Evolutionary conservation across 1,140 invertebrate species (phyloP), one percentile per base, ranked within the genome.

Genomic region (Saxidomus purpurata): DNA sequence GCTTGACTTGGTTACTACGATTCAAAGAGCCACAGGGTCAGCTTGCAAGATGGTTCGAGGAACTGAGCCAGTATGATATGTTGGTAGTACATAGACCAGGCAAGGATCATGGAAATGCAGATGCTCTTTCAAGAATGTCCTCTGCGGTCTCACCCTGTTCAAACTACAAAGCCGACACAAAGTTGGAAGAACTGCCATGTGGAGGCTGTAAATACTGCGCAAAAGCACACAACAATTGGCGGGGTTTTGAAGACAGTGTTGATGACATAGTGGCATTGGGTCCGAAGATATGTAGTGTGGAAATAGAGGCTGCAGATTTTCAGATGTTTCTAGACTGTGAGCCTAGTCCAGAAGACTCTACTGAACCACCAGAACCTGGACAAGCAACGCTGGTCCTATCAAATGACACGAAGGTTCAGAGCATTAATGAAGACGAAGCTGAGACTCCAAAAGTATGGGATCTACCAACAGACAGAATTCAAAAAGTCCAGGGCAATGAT

Each of bases 1-100:
- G 63, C 15, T n/a, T 90, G 49, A 76, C 71, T 9, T 88, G 90
- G 85, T 63, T 91, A 76, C 28, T 89, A 15, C 59, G 67, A 19
- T 76, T 89, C 36, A 89, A 76, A 34, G 47, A 82, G n/a, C 63
- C 67, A 9, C 47, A 52, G 55, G 77, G 61, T 3, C 79, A 82
- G 49, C 34, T 83, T 13, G 63, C 69, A 15, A 61, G 80, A 59
- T 89, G 80, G 67, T 17, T 83, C 0, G 87, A 89, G 22, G 80
- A 89, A 28, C n/a, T 76, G 0, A 69, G 47, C 25, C 87, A 11
- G n/a, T n/a, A n/a, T 76, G 28, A 82, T 22, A 47, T 89, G 49
- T 61, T 22, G 9, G 49, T 89, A 0, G 36, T 38, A 17, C 79
- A 89, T 71, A 9, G 47, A 2, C 34, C 47, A 25, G 69, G 77